Conservation (phyloP, 2,888 invertebrate genomes). For the Leucophenga montana region DNA sequence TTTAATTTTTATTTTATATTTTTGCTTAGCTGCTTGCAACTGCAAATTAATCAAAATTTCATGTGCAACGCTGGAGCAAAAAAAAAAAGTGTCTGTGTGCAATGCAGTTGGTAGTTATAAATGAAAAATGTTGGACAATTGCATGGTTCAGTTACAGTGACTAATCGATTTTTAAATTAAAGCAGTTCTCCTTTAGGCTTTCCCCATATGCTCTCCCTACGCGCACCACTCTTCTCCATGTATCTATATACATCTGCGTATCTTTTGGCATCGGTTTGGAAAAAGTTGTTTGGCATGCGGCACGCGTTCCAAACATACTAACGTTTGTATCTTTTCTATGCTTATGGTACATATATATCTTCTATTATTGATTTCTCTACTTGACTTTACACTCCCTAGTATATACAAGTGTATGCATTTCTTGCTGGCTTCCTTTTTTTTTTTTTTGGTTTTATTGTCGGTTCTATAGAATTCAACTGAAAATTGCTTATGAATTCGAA, state of each 20-base stretch:
- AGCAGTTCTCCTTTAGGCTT: neutral
- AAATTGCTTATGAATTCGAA: conserved; percentile 16
- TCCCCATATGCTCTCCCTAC: neutral
- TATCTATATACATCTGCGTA: neutral
- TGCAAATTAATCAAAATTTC: conserved; percentile 25
- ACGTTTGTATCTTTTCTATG: neutral
- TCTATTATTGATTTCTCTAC: conserved; percentile 19
- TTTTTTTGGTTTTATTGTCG: conserved; percentile 10
- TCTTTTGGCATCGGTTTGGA: conserved; percentile 15
- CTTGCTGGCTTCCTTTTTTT: neutral
- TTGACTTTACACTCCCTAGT: neutral
- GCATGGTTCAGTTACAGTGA: conserved; percentile 60
- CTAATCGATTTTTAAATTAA: conserved; percentile 62
- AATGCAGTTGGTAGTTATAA: conserved; percentile 40
- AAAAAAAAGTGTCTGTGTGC: conserved; percentile 18
- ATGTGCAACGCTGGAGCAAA: too few relatives aligned
- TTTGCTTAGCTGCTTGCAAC: conserved; percentile 14
- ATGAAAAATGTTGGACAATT: conserved; percentile 61
- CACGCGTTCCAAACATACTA: conserved; percentile 11
- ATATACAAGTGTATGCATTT: neutral
- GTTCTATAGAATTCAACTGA: conserved; percentile 4
- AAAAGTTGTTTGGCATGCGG: conserved; percentile 24
- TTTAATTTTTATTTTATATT: conserved; percentile 19
- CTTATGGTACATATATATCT: neutral
- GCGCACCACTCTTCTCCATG: neutral